phyloP scores from a whole-genome alignment of 2,888 invertebrate species.

The Meliscaeva auricollis region DNA sequence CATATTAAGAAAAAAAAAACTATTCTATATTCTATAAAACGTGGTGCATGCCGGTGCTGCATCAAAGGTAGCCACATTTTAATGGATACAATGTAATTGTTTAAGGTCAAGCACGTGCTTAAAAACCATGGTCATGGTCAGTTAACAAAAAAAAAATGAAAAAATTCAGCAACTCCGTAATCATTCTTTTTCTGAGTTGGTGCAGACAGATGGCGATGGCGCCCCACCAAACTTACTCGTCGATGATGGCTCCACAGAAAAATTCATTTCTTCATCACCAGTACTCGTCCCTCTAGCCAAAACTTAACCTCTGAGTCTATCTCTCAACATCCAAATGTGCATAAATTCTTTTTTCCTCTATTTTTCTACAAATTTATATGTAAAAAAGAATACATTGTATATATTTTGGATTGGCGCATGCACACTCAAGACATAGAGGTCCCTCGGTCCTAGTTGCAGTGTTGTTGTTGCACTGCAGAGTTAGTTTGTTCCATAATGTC shows the following conservation, averaged over 20 bases:
- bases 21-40: no score
- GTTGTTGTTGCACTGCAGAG: not conserved
- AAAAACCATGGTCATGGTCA: conserved; percentile 13
- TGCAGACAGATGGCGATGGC: conserved; percentile 28
- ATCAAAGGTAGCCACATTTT: conserved; percentile 7
- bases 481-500: conserved; percentile 65
- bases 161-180: not conserved
- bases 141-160: conserved; percentile 1
- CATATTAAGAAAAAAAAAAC: no score
- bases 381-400: conserved; percentile 9
- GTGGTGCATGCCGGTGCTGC: not conserved
- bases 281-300: conserved; percentile 39
- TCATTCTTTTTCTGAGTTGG: not conserved
- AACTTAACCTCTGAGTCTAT: conserved; percentile 54
- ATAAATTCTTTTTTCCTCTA: not conserved
- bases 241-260: conserved; percentile 11
- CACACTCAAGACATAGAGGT: not conserved
- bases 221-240: not conserved
- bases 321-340: conserved; percentile 3
- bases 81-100: not conserved
- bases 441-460: not conserved
- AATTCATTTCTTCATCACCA: conserved; percentile 53
- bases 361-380: not conserved
- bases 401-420: conserved; percentile 18
- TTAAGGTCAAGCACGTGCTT: conserved; percentile 62